These are phyloP conservation scores for Peromyscus maniculatus DNA, from an alignment of 2,113 vertebrate species.

Conservation along the genomic window DNA sequence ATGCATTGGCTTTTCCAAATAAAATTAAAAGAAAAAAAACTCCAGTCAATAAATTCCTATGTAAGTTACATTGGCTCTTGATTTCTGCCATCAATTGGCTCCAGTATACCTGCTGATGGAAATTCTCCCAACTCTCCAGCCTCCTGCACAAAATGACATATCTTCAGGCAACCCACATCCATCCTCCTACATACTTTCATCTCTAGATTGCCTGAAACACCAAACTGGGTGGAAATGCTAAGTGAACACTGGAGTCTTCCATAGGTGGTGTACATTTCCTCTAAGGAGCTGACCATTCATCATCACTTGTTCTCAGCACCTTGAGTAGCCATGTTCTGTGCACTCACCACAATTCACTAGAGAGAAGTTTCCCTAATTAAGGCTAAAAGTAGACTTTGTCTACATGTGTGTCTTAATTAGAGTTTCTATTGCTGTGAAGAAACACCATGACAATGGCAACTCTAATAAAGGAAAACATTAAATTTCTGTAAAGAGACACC, in stretches of 20 bases:
- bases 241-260: neutral
- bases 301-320: neutral
- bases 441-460: neutral
- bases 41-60: neutral
- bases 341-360: neutral
- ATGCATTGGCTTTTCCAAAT: neutral
- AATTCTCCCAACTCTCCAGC: neutral
- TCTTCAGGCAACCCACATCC: neutral
- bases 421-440: neutral
- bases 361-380: neutral
- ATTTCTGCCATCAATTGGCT: neutral
- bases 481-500: neutral
- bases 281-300: neutral
- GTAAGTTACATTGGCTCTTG: neutral
- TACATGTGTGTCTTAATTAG: neutral
- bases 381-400: neutral
- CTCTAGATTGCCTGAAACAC: neutral
- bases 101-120: neutral
- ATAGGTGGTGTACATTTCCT: neutral
- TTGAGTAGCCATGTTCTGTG: too few species aligned
- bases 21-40: neutral
- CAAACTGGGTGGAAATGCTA: neutral
- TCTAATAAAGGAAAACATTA: neutral
- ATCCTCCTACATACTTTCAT: neutral
- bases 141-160: too few species aligned